A percentile compares a stretch with the other conserved stretches of the same genome.
phyloP scores from a whole-genome alignment of 2,797 vertebrate genomes.

The Pteronotus mesoamericanus region DNA sequence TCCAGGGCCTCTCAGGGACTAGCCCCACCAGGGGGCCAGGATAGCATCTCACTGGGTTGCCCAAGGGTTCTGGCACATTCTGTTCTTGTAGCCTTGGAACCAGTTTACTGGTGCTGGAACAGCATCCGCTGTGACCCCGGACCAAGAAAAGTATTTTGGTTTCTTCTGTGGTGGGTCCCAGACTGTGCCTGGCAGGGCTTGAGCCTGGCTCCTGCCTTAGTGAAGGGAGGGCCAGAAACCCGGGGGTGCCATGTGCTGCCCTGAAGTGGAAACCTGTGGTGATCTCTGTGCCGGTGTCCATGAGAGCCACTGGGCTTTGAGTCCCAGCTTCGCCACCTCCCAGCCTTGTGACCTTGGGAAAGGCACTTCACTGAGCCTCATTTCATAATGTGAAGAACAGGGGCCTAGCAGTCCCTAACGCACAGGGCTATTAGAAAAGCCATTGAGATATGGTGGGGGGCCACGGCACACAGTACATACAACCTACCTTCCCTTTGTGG shows the following conservation, averaged over 20 bases:
- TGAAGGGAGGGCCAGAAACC: neutral
- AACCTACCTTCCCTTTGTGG: neutral
- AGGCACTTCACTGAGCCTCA: neutral
- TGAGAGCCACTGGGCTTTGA: neutral
- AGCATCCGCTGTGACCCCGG: neutral
- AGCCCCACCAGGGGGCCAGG: neutral
- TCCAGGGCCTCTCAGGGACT: neutral
- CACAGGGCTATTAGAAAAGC: neutral
- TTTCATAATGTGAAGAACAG: neutral
- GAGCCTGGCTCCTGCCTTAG: neutral
- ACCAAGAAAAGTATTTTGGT: constrained; percentile 22
- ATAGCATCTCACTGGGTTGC: neutral
- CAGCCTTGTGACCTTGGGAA: neutral
- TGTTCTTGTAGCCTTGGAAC: neutral
- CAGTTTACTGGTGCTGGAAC: neutral
- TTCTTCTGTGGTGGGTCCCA: neutral
- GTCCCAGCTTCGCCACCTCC: neutral
- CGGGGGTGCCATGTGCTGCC: neutral
- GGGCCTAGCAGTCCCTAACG: neutral
- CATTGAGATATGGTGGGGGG: neutral
- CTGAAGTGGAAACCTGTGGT: neutral
- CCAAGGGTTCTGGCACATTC: neutral
- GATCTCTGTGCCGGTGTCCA: neutral
- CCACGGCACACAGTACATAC: accelerated
- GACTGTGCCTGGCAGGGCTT: neutral